Percentiles rank a stretch among this genome's conserved stretches.
These are phyloP conservation scores for Mohoua ochrocephala DNA, from an alignment of 2,113 vertebrate species.

Conservation along the genomic window DNA sequence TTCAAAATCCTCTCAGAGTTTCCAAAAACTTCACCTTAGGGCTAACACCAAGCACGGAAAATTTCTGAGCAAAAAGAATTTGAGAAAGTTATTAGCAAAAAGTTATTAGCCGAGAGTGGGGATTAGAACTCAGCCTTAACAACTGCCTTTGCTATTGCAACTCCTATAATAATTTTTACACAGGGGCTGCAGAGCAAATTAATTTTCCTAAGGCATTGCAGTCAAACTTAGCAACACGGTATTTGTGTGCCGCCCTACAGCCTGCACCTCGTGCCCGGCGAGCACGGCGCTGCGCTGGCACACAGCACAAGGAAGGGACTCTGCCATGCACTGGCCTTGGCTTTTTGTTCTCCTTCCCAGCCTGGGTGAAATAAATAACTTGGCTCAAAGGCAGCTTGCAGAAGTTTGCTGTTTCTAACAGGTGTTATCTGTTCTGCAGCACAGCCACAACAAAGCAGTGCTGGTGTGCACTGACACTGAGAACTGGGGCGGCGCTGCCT, in stretches of 20 bases:
- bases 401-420: not conserved
- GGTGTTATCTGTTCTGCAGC: not conserved
- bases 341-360: not conserved
- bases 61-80: not conserved
- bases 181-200: not conserved
- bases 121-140: not conserved
- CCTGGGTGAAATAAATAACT: not conserved
- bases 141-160: not conserved
- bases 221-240: not conserved
- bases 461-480: fast-evolving
- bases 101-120: not conserved
- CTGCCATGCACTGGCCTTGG: not conserved
- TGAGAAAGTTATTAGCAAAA: not conserved
- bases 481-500: not conserved
- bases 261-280: not conserved
- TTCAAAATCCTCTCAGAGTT: not conserved
- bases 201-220: not conserved
- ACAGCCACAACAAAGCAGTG: not conserved
- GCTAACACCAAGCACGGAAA: not conserved
- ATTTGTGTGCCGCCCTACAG: not conserved
- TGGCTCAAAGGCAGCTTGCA: not conserved
- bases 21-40: constrained; percentile 11
- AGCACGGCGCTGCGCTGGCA: not conserved
- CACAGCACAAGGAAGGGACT: not conserved
- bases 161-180: constrained; percentile 1